A percentile compares a stretch with the other conserved stretches of the same genome.
Conservation (phyloP, 2,113 vertebrate species). For the Callorhinus ursinus region DNA sequence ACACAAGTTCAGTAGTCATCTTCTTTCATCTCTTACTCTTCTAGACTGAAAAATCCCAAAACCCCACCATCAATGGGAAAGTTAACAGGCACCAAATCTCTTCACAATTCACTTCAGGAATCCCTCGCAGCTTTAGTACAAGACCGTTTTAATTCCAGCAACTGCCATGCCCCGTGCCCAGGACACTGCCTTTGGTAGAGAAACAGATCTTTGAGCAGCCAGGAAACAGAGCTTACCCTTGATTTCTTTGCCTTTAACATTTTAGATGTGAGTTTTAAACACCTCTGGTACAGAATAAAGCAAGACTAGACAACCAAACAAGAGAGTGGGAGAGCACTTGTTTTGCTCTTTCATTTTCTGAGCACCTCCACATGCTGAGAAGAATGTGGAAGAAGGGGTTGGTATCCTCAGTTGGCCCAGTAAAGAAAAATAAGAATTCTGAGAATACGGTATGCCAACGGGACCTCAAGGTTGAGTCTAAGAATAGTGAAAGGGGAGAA, state of each 20-base stretch:
- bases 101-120: neutral
- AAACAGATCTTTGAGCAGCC: neutral
- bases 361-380: neutral
- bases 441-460: neutral
- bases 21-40: neutral
- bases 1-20: neutral
- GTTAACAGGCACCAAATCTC: neutral
- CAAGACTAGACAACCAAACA: neutral
- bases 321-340: neutral
- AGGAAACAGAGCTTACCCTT: neutral
- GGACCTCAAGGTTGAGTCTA: neutral
- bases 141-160: neutral
- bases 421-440: neutral
- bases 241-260: neutral
- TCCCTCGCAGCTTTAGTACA: constrained; percentile 4
- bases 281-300: neutral
- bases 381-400: neutral
- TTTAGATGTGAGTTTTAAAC: constrained; percentile 3
- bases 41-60: neutral
- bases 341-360: neutral
- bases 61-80: constrained; percentile 14
- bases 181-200: neutral
- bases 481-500: neutral
- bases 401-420: neutral
- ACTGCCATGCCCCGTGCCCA: neutral